A percentile compares a stretch with the other conserved stretches of the same genome.
phyloP scores from a whole-genome alignment of 2,113 vertebrate species.

The Noturus placidus region DNA sequence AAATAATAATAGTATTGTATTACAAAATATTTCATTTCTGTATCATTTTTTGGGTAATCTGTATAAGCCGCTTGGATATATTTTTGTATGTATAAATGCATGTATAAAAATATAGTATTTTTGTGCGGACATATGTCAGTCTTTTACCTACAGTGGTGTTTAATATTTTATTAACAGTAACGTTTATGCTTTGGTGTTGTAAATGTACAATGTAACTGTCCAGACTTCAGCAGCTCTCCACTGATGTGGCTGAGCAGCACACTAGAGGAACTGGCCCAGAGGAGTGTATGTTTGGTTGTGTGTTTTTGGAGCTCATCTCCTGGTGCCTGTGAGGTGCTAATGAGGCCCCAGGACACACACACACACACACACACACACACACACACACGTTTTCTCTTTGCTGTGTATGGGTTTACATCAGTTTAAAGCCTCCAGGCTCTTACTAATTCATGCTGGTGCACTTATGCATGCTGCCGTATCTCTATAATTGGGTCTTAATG shows the following conservation, averaged over 20 bases:
- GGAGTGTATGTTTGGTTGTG: neutral
- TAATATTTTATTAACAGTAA: neutral
- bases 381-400: neutral
- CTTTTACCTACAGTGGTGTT: neutral
- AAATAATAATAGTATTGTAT: no score
- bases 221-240: neutral
- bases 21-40: no score
- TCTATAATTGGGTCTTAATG: neutral
- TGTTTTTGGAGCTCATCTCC: neutral
- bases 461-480: conserved; percentile 5
- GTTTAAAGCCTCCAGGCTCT: neutral
- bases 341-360: neutral
- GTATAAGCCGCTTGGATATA: no score
- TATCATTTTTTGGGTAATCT: no score
- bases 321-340: neutral
- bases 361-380: neutral
- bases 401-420: neutral
- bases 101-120: no score
- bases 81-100: no score
- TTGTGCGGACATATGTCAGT: neutral
- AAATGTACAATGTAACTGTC: neutral
- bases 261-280: neutral
- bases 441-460: conserved; percentile 32
- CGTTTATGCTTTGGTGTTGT: neutral
- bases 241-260: neutral